Conservation (phyloP, 2,888 invertebrate species). For the Hydropsyche betteni region DNA sequence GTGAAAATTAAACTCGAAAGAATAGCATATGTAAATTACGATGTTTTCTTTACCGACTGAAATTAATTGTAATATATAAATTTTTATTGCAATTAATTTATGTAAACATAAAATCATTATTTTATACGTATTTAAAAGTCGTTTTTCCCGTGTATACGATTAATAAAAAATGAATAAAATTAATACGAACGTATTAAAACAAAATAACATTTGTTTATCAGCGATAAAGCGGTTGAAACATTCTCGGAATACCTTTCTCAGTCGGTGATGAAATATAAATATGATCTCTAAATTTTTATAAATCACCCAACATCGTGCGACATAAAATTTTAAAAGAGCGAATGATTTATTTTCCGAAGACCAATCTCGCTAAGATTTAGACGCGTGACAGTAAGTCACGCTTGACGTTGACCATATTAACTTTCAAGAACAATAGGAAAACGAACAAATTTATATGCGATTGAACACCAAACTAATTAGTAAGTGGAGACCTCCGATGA, state of each 20-base stretch:
- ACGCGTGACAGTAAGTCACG: too few species aligned
- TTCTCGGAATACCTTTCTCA: conserved; percentile 46
- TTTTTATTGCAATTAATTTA: too few species aligned
- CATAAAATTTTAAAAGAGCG: too few species aligned
- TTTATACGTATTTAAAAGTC: conserved; percentile 4
- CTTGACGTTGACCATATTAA: too few species aligned
- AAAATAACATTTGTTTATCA: conserved; percentile 17
- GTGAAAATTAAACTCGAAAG: conserved; percentile 43
- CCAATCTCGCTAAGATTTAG: too few species aligned
- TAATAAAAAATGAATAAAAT: conserved; percentile 23
- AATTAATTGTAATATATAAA: too few species aligned
- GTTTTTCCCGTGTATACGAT: background rate
- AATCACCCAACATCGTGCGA: too few species aligned
- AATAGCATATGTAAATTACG: conserved; percentile 34
- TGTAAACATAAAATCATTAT: background rate
- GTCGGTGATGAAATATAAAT: conserved; percentile 50
- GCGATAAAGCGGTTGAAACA: conserved; percentile 30
- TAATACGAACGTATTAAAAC: background rate
- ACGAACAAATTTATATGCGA: too few species aligned
- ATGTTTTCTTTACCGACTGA: too few species aligned
- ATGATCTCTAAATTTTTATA: conserved; percentile 15
- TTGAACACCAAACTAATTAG: conserved; percentile 22
- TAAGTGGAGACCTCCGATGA: background rate
- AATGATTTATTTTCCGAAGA: too few species aligned
- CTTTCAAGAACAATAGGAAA: too few species aligned